These are phyloP conservation scores for Orchestes rusci DNA, from an alignment of 2,888 invertebrate species.

Conservation along the genomic window DNA sequence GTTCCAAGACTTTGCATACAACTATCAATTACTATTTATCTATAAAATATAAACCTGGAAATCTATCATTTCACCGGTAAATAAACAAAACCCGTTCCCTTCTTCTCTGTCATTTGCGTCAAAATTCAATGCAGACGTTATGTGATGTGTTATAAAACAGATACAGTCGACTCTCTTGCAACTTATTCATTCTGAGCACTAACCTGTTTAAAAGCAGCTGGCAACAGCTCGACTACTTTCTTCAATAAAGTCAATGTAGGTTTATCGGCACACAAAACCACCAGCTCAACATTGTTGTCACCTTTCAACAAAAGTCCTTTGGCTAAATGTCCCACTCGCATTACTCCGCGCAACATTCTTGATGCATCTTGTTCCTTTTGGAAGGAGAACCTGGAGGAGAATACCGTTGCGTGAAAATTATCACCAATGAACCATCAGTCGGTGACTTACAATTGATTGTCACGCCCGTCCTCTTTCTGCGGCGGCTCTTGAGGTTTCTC, in stretches of 20 bases:
- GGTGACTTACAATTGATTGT: conserved; percentile 65
- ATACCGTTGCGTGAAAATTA: not conserved
- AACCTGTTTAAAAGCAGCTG: conserved; percentile 60
- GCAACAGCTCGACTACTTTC: conserved; percentile 73
- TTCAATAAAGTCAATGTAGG: conserved; percentile 84
- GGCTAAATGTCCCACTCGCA: conserved; percentile 89
- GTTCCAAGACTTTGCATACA: no score
- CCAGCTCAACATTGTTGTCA: conserved; percentile 84
- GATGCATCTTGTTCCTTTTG: conserved; percentile 53
- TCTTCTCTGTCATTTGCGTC: no score
- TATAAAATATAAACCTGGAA: no score
- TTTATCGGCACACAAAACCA: conserved; percentile 90
- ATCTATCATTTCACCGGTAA: no score
- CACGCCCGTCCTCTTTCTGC: conserved; percentile 60
- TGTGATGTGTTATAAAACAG: no score
- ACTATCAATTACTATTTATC: no score
- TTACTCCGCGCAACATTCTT: conserved; percentile 87
- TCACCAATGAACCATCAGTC: not conserved
- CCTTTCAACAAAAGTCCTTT: conserved; percentile 85
- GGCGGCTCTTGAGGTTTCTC: conserved; percentile 45
- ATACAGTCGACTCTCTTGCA: no score
- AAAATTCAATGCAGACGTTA: no score
- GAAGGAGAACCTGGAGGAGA: conserved; percentile 52
- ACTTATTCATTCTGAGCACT: no score
- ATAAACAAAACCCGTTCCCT: no score